Conservation (phyloP, 2,113 vertebrate genomes). For the Sturnus vulgaris region DNA sequence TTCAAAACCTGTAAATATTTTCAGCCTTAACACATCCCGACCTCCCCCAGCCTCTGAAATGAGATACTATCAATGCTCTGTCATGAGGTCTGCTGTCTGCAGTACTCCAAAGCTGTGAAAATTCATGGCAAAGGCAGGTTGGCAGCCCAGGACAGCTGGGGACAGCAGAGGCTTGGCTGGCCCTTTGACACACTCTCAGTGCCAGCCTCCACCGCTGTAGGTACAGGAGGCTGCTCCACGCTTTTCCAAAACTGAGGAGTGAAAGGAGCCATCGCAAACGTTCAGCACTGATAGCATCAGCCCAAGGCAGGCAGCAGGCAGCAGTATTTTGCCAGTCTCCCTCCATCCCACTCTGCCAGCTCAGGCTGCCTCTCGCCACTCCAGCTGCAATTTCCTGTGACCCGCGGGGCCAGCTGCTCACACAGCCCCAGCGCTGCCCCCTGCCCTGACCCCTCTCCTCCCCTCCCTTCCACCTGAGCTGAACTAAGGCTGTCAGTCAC, state of each 20-base stretch:
- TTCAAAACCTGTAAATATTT: slow-evolving; percentile 81
- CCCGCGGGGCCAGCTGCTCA: neutral
- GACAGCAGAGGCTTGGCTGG: neutral
- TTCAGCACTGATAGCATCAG: neutral
- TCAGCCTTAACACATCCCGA: slow-evolving; percentile 63
- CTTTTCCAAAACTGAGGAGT: neutral
- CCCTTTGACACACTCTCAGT: neutral
- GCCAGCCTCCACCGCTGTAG: neutral
- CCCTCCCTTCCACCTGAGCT: neutral
- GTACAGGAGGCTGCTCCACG: neutral
- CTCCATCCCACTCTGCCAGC: neutral
- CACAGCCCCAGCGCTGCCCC: neutral
- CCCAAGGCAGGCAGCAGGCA: neutral
- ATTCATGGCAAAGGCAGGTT: neutral
- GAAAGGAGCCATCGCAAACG: neutral
- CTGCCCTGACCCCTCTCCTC: neutral
- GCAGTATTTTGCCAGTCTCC: neutral
- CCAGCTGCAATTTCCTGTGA: neutral
- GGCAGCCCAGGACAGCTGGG: neutral
- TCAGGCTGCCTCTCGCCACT: neutral
- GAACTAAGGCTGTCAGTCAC: neutral
- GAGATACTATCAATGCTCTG: neutral
- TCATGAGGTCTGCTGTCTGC: neutral
- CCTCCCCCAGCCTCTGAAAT: slow-evolving; percentile 18
- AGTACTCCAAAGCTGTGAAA: neutral